Conservation (phyloP, 1,140 invertebrate genomes). For the Drosophila saltans region DNA sequence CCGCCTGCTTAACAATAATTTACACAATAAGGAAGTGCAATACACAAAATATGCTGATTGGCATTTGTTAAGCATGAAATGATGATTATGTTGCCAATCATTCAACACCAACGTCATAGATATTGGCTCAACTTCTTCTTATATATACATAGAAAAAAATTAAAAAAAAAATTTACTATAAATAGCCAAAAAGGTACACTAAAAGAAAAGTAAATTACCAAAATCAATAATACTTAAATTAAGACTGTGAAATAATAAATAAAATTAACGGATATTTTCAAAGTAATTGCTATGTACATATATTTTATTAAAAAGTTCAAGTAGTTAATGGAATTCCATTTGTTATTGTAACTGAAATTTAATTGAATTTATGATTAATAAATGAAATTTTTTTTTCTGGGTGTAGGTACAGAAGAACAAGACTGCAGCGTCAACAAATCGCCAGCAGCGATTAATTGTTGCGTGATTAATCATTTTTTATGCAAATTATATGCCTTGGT, state of each 20-base stretch:
- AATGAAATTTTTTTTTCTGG: neutral
- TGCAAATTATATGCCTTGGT: constrained; percentile 50
- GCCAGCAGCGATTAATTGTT: constrained; percentile 36
- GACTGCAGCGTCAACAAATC: constrained; percentile 40
- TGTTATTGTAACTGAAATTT: neutral
- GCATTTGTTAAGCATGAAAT: constrained; percentile 15
- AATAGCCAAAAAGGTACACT: neutral
- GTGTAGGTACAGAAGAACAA: constrained; percentile 9
- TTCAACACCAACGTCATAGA: constrained; percentile 14
- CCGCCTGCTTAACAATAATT: constrained; percentile 33
- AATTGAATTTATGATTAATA: neutral
- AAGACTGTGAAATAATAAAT: no score
- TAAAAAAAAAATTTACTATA: no score
- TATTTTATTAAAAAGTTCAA: neutral
- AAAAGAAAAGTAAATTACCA: neutral
- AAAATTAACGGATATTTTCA: no score
- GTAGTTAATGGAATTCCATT: neutral
- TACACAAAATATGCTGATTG: constrained; percentile 10
- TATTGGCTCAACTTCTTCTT: neutral
- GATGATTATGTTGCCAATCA: constrained; percentile 54
- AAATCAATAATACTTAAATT: neutral
- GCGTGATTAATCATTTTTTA: constrained; percentile 58
- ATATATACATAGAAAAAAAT: constrained; percentile 5
- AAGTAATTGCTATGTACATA: no score
- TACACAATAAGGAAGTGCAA: constrained; percentile 55